Evolutionary conservation across 2,888 invertebrate genomes (phyloP), one percentile per base, ranked within the genome.

Genomic region (Allacma fusca): DNA sequence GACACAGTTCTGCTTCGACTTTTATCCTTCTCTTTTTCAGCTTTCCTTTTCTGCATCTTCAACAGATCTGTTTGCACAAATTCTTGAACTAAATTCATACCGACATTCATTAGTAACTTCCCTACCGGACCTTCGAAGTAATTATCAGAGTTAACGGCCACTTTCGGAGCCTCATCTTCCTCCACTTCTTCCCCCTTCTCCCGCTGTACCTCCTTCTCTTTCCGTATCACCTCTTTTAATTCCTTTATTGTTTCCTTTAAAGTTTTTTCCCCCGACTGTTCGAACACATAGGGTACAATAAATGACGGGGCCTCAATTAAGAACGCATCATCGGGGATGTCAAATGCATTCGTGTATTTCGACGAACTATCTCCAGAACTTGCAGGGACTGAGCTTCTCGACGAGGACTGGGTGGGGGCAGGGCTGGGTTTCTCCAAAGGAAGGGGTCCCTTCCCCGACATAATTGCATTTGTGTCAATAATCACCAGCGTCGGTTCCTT

Each of bases 301-400:
- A 96, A 95, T 26, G 95, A 95, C 7, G 96, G 95, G 34, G 95
- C 95, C 87, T 96, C 95, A 13, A 96, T 92, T 16, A 96, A 95
- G 86, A 93, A 95, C 93, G 95, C 95, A 85, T 96, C 95, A 86
- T 96, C 95, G 24, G 95, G 95, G 28, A 96, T 83, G 81, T 82
- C 79, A 82, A 85, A 57, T 91, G 89, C 87, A 85, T 90, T 87
- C 83, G 88, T 85, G 80, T 62, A 59, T 57, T 76, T 71, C 9
- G 44, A 7, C 23, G 59, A 26, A 40, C 40, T 24, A 1, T 75
- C 57, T 50, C 50, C 64, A 24, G 67, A 1, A 67, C 26, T 65
- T 12, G 16, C 67, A 0, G 26, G 12, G 26, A 5, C 26, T 5
- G 67, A 19, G 1, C n/a, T 57, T 34, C 64, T 73, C 23, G 62